phyloP scores from a whole-genome alignment of 1,140 invertebrate species.

The Heliothis subflexa region DNA sequence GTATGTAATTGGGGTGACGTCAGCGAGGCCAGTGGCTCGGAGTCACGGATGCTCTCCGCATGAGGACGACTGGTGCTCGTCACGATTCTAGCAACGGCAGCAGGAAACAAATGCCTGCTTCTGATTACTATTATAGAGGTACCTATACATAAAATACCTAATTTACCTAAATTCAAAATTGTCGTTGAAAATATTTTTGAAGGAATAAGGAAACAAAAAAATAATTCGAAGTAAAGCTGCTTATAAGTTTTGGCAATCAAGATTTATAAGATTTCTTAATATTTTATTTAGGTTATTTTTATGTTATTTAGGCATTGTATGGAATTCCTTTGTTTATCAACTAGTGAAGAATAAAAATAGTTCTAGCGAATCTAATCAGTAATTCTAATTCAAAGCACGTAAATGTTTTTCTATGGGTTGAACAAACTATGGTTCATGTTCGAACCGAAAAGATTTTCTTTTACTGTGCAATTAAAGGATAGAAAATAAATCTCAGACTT shows the following conservation, averaged over 20 bases:
- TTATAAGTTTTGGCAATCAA: too few relatives aligned
- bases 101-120: conserved; percentile 45
- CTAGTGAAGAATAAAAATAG: not conserved
- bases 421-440: conserved; percentile 11
- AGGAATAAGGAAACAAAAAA: not conserved
- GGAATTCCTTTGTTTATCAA: not conserved
- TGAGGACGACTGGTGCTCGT: conserved; percentile 39
- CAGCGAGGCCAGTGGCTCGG: conserved; percentile 17
- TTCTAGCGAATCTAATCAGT: not conserved
- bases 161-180: not conserved
- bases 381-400: conserved; percentile 16
- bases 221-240: too few relatives aligned
- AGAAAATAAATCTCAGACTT: not conserved
- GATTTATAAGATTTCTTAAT: too few relatives aligned
- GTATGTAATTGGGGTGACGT: conserved; percentile 37
- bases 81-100: conserved; percentile 40
- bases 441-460: not conserved
- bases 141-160: not conserved
- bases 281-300: too few relatives aligned
- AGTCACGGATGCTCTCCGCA: conserved; percentile 35
- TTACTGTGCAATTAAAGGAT: conserved; percentile 1
- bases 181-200: not conserved
- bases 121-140: conserved; percentile 34
- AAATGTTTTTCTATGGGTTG: conserved; percentile 25
- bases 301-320: not conserved